Base-by-base conservation (phyloP, 2,888 invertebrate species). In the Cheilosia grossa region DNA sequence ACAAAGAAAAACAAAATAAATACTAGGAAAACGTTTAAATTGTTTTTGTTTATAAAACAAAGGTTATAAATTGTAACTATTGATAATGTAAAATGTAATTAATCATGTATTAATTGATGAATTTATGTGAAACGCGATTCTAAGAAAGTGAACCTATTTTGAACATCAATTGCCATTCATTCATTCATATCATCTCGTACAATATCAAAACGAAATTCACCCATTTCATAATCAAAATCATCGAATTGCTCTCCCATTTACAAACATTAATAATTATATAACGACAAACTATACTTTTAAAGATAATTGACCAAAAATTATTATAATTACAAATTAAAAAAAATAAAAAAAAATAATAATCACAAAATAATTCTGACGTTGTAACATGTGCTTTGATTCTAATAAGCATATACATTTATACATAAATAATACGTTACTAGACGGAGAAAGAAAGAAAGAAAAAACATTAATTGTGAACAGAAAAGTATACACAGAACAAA, bases 401-500 rank as follows among this genome's bases (percentile, higher is more conserved):
- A 72, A 53, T 58, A 53, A 61, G 77, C 33, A 61, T 37, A 79
- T 63, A 73, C 30, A 70, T 81, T 67, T 42, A 61, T 27, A 82
- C 58, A 73, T 21, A 66, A 75, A 67, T 33, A 44, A 59, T n/a
- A 54, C 47, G 37, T 30, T 51, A 59, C 30, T 37, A 37, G 51
- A 75, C 27, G n/a, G 19, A 61, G 13, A 66, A 49, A 67, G 51
- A 56, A 10, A 53, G 6, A 15, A 67, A 85, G 74, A 51, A 21
- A 44, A 51, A 67, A 66, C 19, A 66, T 85, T 67, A 83, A 72
- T 56, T 80, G 67, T 89, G 89, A 90, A 90, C 88, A 88, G 88
- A 90, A 89, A 90, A 89, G 89, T 89, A 89, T 90, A 90, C 88
- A 90, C 88, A 89, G 87, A 88, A 53, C 27, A 81, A 51, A 81